Evolutionary conservation across 2,113 vertebrate species (phyloP), one percentile per base, ranked within the genome.

Genomic region (Ciconia maguari): DNA sequence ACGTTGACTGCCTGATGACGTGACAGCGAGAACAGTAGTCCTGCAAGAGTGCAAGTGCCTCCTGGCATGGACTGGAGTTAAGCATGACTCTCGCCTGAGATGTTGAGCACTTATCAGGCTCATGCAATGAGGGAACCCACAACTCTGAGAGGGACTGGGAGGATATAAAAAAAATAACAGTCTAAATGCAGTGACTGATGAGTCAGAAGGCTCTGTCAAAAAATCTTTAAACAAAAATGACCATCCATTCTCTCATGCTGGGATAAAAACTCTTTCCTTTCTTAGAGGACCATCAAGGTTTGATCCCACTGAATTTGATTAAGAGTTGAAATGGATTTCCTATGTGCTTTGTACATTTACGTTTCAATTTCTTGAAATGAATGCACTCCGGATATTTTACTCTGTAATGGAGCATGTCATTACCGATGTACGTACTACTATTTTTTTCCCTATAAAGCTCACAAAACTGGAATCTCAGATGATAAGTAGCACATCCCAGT

Each of bases 261-360:
- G 13, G 72, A 95, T 97, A 86, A 95, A 93, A 89, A 49, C 36
- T 93, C 38, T 55, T 36, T 78, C 84, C 61, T 89, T 89, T 41
- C 61, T 69, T 83, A 65, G 68, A 93, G 54, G 21, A 70, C 52
- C 54, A 54, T 94, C 70, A 46, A 44, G 44, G 44, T 93, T 94
- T 93, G 95, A 92, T 96, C 87, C 70, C 77, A 64, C 82, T 96
- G 93, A 96, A 97, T 85, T 90, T 95, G 92, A 97, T 97, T 97
- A 97, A 94, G 94, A 79, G 89, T 94, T 48, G 4, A 98, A 91
- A 97, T 96, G 89, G 96, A 97, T 94, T 97, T 98, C 96, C 93
- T 93, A 27, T 83, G n/a, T 74, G 96, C 94, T 97, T 96, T 97
- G 71, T 93, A 51, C 81, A 64, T 82, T 89, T 87, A 64, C 7